Evolutionary conservation across 2,888 invertebrate genomes (phyloP).

Genomic region (Caenorhabditis imperialis): DNA sequence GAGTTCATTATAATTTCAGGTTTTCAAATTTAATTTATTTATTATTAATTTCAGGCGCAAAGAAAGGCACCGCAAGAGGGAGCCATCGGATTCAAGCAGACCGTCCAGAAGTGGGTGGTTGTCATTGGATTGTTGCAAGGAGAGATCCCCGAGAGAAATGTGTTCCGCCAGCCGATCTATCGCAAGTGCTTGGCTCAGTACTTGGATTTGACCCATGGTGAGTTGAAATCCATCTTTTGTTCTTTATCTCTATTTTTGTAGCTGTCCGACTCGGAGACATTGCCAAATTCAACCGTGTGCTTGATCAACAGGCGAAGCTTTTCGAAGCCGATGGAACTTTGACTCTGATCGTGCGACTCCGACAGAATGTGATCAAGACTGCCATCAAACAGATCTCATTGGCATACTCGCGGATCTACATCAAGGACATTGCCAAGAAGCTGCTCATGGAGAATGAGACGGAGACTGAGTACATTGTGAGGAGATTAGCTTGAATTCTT

Average conservation of each 20-base stretch:
- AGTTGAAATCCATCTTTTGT: not conserved
- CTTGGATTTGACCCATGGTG: slow-evolving; percentile 93
- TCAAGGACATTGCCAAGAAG: slow-evolving; percentile 93
- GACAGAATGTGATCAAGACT: slow-evolving; percentile 99
- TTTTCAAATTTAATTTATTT: too few species aligned
- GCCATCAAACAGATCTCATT: slow-evolving; percentile 84
- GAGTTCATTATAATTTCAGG: too few species aligned
- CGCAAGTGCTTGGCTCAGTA: slow-evolving; percentile 93
- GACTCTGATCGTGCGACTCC: slow-evolving; percentile 92
- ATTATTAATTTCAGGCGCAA: too few species aligned
- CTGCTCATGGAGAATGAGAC: slow-evolving; percentile 91
- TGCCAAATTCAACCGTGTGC: slow-evolving; percentile 91
- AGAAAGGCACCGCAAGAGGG: slow-evolving; percentile 97
- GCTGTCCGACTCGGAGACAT: slow-evolving; percentile 93
- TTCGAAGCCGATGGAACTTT: slow-evolving; percentile 95
- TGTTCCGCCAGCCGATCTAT: slow-evolving; percentile 92
- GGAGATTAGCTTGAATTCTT: not conserved
- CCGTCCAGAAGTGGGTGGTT: slow-evolving; percentile 77
- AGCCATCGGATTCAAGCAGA: slow-evolving; percentile 97
- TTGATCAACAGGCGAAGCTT: slow-evolving; percentile 86
- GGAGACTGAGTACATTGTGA: slow-evolving; percentile 98
- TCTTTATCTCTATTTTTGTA: not conserved
- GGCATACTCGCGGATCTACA: slow-evolving; percentile 95
- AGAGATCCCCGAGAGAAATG: slow-evolving; percentile 95
- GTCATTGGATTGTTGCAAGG: slow-evolving; percentile 81